These are phyloP conservation scores for silkworm (Bombyx mori) DNA, from an alignment of 1,140 invertebrate genomes.

Conservation along the genomic window DNA sequence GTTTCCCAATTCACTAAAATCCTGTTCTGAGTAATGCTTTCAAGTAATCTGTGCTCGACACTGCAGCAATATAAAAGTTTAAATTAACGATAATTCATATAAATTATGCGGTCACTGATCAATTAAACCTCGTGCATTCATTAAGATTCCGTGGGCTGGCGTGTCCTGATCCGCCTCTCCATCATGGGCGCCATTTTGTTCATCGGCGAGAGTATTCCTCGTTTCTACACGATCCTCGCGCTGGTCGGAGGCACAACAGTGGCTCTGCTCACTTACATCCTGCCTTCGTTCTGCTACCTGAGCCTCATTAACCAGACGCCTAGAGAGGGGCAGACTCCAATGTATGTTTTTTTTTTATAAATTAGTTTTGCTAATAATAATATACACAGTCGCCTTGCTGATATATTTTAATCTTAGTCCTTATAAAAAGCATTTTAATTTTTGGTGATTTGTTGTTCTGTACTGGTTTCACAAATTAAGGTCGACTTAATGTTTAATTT, in stretches of 20 bases:
- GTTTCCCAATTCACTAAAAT: too few species aligned
- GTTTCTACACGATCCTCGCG: conserved; percentile 79
- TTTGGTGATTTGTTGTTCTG: too few species aligned
- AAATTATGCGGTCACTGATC: neutral
- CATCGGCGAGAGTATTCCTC: conserved; percentile 77
- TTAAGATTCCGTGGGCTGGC: conserved; percentile 76
- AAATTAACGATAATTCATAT: neutral
- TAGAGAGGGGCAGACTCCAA: conserved; percentile 22
- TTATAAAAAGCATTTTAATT: too few species aligned
- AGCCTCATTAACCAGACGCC: conserved; percentile 59
- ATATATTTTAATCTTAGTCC: too few species aligned
- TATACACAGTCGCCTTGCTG: too few species aligned
- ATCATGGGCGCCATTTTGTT: conserved; percentile 75
- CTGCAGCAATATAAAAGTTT: neutral
- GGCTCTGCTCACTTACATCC: conserved; percentile 77
- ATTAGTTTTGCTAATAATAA: neutral
- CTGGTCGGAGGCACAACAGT: conserved; percentile 81
- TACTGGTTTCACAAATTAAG: too few species aligned
- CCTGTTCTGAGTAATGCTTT: too few species aligned
- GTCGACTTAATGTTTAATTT: too few species aligned
- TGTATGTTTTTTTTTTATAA: conserved; percentile 25
- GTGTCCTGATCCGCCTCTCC: conserved; percentile 72
- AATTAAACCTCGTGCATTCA: conserved; percentile 3
- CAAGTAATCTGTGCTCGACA: too few species aligned
- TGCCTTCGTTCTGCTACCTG: conserved; percentile 80